Conservation (phyloP, 35 echinoderm and acorn worm genomes). For the Stichopus chloronotus region DNA sequence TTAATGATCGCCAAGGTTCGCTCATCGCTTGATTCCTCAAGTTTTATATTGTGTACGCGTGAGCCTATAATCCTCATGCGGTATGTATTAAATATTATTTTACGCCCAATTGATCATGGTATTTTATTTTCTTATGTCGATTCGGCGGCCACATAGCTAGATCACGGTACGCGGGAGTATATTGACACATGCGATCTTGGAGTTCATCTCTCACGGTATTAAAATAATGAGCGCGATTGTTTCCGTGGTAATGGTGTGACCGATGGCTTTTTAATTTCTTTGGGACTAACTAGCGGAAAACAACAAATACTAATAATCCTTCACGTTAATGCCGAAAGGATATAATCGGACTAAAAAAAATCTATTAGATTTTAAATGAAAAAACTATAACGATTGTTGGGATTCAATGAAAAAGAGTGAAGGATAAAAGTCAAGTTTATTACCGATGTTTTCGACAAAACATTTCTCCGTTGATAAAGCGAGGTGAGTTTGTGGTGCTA, state of each 20-base stretch:
- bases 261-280: slow-evolving; percentile 33
- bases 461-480: slow-evolving; percentile 12
- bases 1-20: too few species aligned
- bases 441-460: slow-evolving; percentile 36
- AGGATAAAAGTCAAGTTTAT: neutral
- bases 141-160: neutral
- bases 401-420: neutral
- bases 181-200: neutral
- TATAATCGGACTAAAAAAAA: slow-evolving; percentile 1
- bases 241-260: neutral
- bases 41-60: too few species aligned
- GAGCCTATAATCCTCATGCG: too few species aligned
- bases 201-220: slow-evolving; percentile 2
- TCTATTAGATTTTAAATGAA: neutral
- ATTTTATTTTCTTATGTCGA: neutral
- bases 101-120: neutral
- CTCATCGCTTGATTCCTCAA: too few species aligned
- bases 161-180: neutral
- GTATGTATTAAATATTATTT: neutral
- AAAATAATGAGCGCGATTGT: slow-evolving; percentile 11
- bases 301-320: slow-evolving; percentile 24
- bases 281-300: slow-evolving; percentile 36
- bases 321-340: slow-evolving; percentile 33
- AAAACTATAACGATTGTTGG: neutral
- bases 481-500: slow-evolving; percentile 5